These are phyloP conservation scores for Matsumurasca onukii DNA, from an alignment of 1,140 invertebrate genomes.

Conservation along the genomic window DNA sequence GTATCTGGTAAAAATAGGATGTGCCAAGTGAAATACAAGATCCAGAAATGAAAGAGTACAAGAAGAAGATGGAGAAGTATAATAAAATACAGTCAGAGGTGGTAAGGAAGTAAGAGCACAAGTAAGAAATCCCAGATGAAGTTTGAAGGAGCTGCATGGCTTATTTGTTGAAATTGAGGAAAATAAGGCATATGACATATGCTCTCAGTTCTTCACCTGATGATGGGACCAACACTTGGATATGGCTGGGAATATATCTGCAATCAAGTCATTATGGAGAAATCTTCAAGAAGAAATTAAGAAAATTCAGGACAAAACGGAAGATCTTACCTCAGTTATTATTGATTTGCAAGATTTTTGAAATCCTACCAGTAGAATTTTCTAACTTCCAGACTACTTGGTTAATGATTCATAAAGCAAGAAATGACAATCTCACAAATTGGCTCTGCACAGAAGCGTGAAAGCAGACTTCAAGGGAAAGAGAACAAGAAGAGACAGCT, in stretches of 20 bases:
- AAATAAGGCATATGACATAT: conserved; percentile 1
- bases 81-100: too few species aligned
- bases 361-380: conserved; percentile 1
- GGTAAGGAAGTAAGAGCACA: conserved; percentile 1
- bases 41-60: conserved; percentile 2
- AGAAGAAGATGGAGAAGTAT: neutral
- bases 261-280: conserved; percentile 2
- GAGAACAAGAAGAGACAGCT: neutral
- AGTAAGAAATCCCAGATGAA: conserved; percentile 5
- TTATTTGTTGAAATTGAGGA: conserved; percentile 2
- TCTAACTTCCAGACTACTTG: neutral
- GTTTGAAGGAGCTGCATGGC: conserved; percentile 5
- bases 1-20: neutral
- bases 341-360: too few species aligned
- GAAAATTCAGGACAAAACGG: conserved; percentile 1
- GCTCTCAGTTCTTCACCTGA: too few species aligned
- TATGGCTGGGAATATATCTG: conserved; percentile 1
- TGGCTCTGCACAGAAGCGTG: conserved; percentile 1
- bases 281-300: conserved; percentile 3
- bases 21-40: neutral
- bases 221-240: too few species aligned
- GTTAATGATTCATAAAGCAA: conserved; percentile 6
- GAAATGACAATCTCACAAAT: conserved; percentile 2
- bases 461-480: conserved; percentile 1
- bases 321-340: neutral